Percentiles rank a stretch among this genome's conserved stretches.
Conservation (phyloP, 2,113 vertebrate genomes). For the Pluvialis apricaria region DNA sequence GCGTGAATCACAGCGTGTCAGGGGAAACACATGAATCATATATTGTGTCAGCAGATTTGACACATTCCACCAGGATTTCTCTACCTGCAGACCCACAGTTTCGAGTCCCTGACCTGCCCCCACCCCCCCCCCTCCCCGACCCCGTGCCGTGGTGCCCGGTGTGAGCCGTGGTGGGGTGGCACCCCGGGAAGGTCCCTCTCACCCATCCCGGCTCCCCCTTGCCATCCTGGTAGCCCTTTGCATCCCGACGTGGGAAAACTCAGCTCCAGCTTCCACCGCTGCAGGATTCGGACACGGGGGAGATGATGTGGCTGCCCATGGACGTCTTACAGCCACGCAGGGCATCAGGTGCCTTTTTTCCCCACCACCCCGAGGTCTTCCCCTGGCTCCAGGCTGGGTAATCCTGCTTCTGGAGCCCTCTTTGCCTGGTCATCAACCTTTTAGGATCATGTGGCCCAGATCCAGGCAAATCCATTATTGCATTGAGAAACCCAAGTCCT, state of each 20-base stretch:
- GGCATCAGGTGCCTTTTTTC: neutral
- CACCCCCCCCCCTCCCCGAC: too few species aligned
- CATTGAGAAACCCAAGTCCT: neutral
- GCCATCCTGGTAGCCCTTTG: neutral
- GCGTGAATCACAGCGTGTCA: neutral
- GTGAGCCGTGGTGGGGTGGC: neutral
- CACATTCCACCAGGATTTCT: neutral
- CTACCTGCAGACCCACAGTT: neutral
- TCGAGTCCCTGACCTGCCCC: neutral
- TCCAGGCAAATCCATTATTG: neutral
- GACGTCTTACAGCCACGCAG: rapidly evolving
- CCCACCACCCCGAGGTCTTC: neutral
- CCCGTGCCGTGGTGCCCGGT: neutral
- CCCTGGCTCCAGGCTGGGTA: neutral
- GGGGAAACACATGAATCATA: neutral
- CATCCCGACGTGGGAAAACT: neutral
- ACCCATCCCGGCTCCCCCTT: rapidly evolving
- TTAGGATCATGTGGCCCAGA: neutral
- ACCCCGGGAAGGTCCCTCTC: neutral
- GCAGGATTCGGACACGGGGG: rapidly evolving
- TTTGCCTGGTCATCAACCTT: neutral
- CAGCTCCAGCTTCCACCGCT: neutral
- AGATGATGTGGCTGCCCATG: neutral
- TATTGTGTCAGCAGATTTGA: neutral
- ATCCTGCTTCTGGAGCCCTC: neutral